Conservation (phyloP, 2,113 vertebrate species). For the Aptenodytes forsteri region DNA sequence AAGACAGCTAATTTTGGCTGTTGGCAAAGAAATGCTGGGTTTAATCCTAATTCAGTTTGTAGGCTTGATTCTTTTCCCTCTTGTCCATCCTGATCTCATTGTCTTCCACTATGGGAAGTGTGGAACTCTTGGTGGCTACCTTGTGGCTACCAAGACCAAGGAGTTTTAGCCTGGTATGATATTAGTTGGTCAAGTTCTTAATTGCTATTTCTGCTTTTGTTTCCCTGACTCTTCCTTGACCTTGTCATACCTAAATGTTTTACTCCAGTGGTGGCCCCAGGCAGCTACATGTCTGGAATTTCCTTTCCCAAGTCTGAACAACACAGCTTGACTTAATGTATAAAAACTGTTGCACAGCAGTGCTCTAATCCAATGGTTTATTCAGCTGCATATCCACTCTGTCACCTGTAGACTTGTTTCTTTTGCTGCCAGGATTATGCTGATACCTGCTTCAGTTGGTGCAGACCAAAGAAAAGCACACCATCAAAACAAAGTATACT, state of each 20-base stretch:
- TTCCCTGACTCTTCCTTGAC: conserved; percentile 65
- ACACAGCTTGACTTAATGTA: conserved; percentile 49
- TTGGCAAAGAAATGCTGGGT: not conserved
- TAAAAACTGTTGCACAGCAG: conserved; percentile 11
- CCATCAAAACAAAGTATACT: not conserved
- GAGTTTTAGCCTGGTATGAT: not conserved
- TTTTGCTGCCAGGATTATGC: not conserved
- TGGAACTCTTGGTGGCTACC: too few relatives aligned
- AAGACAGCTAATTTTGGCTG: not conserved
- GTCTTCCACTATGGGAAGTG: not conserved
- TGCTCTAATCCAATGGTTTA: conserved; percentile 36
- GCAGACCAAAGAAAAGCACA: not conserved
- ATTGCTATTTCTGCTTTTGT: conserved; percentile 20
- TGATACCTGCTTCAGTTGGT: not conserved
- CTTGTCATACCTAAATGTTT: conserved; percentile 59
- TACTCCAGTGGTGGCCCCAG: conserved; percentile 27
- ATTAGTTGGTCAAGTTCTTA: conserved; percentile 10
- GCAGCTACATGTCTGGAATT: conserved; percentile 62
- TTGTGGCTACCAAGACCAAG: not conserved
- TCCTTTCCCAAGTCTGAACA: conserved; percentile 35
- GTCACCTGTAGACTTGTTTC: conserved; percentile 21
- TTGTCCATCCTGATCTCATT: not conserved
- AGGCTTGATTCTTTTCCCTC: not conserved
- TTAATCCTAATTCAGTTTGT: not conserved
- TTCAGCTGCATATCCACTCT: conserved; percentile 31